Evolutionary conservation across 2,797 vertebrate genomes (phyloP).

Genomic region (Protonibea diacanthus): DNA sequence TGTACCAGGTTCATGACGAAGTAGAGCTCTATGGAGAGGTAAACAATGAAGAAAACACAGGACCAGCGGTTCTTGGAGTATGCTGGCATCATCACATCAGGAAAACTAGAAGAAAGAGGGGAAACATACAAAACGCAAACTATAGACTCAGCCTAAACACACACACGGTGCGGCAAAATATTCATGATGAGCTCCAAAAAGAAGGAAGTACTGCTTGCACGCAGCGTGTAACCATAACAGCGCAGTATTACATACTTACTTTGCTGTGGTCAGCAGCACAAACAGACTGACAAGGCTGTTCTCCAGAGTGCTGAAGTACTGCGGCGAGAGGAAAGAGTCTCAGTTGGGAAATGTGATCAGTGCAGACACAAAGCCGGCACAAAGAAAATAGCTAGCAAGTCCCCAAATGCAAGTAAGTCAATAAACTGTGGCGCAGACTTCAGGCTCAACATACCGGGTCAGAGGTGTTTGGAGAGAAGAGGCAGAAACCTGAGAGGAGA

Average conservation of each 20-base stretch:
- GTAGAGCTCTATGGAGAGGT: constrained; percentile 99
- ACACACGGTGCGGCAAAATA: not conserved
- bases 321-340: constrained; percentile 49
- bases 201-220: constrained; percentile 39
- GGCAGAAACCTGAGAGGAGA: constrained; percentile 90
- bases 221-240: constrained; percentile 13
- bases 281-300: constrained; percentile 98
- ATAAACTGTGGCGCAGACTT: constrained; percentile 29
- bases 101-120: constrained; percentile 87
- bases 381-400: constrained; percentile 10
- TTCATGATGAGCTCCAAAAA: constrained; percentile 24
- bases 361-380: constrained; percentile 27
- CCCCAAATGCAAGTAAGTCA: constrained; percentile 21
- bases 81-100: constrained; percentile 99
- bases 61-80: constrained; percentile 96
- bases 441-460: constrained; percentile 90
- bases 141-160: not conserved
- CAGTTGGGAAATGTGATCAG: constrained; percentile 47
- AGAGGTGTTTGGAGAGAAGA: constrained; percentile 93
- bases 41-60: constrained; percentile 98
- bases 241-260: constrained; percentile 86
- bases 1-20: constrained; percentile 98
- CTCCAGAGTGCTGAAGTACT: constrained; percentile 98
- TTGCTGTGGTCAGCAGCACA: constrained; percentile 97
- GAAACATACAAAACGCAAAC: constrained; percentile 2